Evolutionary conservation across 2,797 vertebrate species (phyloP).

Genomic region (Rhynchonycteris naso): DNA sequence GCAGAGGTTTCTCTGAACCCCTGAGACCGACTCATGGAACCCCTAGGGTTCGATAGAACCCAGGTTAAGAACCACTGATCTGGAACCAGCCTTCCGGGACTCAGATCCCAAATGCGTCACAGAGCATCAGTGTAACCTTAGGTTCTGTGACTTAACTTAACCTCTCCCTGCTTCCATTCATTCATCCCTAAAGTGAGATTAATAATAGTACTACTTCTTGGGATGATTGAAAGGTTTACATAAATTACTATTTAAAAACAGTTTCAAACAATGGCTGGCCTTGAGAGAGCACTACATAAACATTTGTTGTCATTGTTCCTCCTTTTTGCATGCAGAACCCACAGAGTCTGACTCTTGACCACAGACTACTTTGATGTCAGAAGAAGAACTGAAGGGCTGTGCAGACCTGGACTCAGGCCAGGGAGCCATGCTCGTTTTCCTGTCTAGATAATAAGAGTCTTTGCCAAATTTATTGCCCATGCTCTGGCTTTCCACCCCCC

Average conservation of each 20-base stretch:
- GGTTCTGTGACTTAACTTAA: background rate
- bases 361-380: background rate
- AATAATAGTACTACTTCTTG: background rate
- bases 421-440: background rate
- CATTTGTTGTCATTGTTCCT: background rate
- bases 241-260: background rate
- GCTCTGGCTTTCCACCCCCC: background rate
- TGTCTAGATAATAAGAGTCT: background rate
- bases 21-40: too few relatives aligned
- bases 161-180: slow-evolving; percentile 25
- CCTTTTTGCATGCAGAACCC: background rate
- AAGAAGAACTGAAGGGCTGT: background rate
- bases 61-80: too few relatives aligned
- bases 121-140: background rate
- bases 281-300: background rate
- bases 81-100: background rate
- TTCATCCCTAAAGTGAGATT: background rate
- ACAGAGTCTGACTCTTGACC: background rate
- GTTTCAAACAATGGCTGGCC: background rate
- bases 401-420: background rate
- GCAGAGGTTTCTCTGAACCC: too few relatives aligned
- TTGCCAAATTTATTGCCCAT: background rate
- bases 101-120: background rate
- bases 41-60: too few relatives aligned
- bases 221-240: background rate